phyloP scores from a whole-genome alignment of 2,888 invertebrate species.

The Callimorpha dominula region DNA sequence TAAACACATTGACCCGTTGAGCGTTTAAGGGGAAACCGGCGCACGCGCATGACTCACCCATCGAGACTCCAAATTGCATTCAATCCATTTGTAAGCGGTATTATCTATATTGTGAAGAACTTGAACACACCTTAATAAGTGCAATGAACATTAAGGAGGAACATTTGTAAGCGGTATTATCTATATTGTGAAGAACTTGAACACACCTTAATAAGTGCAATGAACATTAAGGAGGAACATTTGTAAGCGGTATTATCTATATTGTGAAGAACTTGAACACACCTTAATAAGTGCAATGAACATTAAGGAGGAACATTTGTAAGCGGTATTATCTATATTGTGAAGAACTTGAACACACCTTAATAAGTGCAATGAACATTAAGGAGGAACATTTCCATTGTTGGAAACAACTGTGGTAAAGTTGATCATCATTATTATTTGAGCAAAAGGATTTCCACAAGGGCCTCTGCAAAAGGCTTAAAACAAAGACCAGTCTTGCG shows the following conservation, averaged over 20 bases:
- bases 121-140: background rate
- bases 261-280: background rate
- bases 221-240: no score
- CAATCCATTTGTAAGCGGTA: background rate
- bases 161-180: background rate
- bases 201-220: background rate
- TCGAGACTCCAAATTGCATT: background rate
- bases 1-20: constrained; percentile 19
- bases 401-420: background rate
- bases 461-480: background rate
- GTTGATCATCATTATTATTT: background rate
- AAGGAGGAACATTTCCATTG: background rate
- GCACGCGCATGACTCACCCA: constrained; percentile 35
- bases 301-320: background rate
- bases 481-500: background rate
- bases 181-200: background rate
- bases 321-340: background rate
- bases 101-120: background rate
- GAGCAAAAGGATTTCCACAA: background rate
- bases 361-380: background rate
- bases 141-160: no score
- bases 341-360: background rate
- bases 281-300: background rate
- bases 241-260: background rate
- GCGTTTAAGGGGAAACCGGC: constrained; percentile 27